Conservation (phyloP, 2,888 invertebrate species). For the Ptychoptera contaminata region DNA sequence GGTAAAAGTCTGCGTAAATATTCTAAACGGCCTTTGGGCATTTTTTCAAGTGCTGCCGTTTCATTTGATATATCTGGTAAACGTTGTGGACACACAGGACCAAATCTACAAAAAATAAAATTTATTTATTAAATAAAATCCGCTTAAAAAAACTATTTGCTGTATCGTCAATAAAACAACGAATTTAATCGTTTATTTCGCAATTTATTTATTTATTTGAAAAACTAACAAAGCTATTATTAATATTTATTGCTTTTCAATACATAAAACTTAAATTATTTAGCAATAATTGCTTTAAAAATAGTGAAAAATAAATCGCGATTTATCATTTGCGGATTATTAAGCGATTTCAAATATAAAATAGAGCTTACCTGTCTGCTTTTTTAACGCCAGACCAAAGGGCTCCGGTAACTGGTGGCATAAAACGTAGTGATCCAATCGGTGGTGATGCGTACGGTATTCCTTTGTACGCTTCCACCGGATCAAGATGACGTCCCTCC, state of each 20-base stretch:
- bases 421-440: conserved; percentile 74
- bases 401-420: conserved; percentile 90
- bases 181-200: too few species aligned
- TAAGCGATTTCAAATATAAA: not conserved
- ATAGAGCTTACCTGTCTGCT: conserved; percentile 43
- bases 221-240: too few species aligned
- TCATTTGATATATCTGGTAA: conserved; percentile 74
- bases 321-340: not conserved
- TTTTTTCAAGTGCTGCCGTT: conserved; percentile 62
- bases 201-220: too few species aligned
- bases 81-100: conserved; percentile 86
- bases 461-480: conserved; percentile 84
- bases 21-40: conserved; percentile 79
- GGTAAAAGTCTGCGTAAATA: conserved; percentile 78
- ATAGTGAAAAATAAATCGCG: too few species aligned
- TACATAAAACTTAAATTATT: too few species aligned
- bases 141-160: too few species aligned
- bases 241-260: too few species aligned
- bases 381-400: conserved; percentile 82
- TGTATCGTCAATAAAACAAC: too few species aligned
- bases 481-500: conserved; percentile 65
- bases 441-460: conserved; percentile 92
- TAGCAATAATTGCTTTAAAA: too few species aligned
- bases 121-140: too few species aligned
- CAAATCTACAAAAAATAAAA: conserved; percentile 37